These are phyloP conservation scores for Pseudopodoces humilis DNA, from an alignment of 2,113 vertebrate species.

Conservation along the genomic window DNA sequence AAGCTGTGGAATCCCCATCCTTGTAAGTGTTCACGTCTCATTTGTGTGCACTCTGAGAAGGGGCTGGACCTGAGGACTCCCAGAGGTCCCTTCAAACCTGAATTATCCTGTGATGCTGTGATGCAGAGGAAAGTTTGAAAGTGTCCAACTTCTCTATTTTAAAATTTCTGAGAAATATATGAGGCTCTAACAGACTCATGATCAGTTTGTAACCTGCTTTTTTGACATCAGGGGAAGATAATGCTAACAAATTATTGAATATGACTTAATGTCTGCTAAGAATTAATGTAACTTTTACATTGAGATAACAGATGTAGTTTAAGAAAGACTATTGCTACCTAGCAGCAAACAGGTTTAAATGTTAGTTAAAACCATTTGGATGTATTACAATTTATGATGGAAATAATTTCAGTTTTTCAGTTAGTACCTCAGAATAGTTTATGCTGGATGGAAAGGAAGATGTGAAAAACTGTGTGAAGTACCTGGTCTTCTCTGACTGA, in stretches of 20 bases:
- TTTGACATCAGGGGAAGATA: not conserved
- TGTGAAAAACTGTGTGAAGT: not conserved
- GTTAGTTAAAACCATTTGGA: not conserved
- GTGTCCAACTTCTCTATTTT: not conserved
- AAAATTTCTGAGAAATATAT: not conserved
- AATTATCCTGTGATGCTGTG: not conserved
- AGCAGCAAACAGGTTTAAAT: not conserved
- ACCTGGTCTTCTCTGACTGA: not conserved
- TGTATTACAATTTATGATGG: not conserved
- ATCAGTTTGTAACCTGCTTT: not conserved
- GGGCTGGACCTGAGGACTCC: not conserved
- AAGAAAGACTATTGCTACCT: not conserved
- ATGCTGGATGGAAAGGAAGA: slow-evolving; percentile 7
- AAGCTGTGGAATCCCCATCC: not conserved
- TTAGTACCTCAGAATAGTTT: not conserved
- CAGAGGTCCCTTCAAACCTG: not conserved
- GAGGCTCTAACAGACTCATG: not conserved
- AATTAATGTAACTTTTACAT: not conserved
- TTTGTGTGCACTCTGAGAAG: not conserved
- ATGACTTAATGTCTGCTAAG: not conserved
- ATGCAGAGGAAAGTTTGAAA: not conserved
- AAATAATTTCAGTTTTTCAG: not conserved
- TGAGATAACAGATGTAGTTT: not conserved
- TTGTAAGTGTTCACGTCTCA: not conserved
- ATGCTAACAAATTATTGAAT: not conserved